Base-by-base conservation (phyloP, 2,888 invertebrate species). In the Acleris holmiana region DNA sequence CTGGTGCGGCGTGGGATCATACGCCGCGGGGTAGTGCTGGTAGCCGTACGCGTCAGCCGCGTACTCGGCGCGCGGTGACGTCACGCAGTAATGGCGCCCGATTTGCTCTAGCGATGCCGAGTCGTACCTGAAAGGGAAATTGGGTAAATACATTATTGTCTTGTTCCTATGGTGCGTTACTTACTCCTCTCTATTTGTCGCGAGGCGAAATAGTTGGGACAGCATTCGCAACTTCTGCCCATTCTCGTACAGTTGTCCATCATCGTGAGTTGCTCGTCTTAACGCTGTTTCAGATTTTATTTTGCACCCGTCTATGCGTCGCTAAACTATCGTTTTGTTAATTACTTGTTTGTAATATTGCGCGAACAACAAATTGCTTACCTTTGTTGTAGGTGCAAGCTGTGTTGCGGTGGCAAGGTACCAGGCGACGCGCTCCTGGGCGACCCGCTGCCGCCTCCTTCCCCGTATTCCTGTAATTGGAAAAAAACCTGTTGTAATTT, bases 11-110 rank as follows among this genome's bases (percentile, higher is more conserved):
- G 75, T 68, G 10, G 82, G 74, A 17, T 90, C 90, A 76, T 89
- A 90, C 13, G 84, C 84, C 18, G 88, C 73, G 29, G 91, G 90
- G 68, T 91, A 91, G 78, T 91, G 91, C 46, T 88, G 90, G 79
- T 92, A 92, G 2, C 87, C 89, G 79, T 91, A 91, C 66, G 91
- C 85, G 70, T 91, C 90, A 10, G 84, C 77, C 6, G 90, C 91
- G 84, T 90, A 92, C 73, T 92, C 91, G 2, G 88, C 91, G 55
- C 91, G 92, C 71, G 93, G 92, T 73, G 93, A 92, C 84, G 93
- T 92, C 86, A 92, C 91, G 69, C 92, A 92, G 77, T 93, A 93
- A 70, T 93, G 93, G 29, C 92, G 83, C 0, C 91, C 93, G 2
- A 93, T 76, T 73, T 91, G 91, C 74, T 91, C 93, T 60, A 93